These are phyloP conservation scores for Neolamprologus sp. DNA, from an alignment of 2,113 vertebrate genomes.

Conservation along the genomic window DNA sequence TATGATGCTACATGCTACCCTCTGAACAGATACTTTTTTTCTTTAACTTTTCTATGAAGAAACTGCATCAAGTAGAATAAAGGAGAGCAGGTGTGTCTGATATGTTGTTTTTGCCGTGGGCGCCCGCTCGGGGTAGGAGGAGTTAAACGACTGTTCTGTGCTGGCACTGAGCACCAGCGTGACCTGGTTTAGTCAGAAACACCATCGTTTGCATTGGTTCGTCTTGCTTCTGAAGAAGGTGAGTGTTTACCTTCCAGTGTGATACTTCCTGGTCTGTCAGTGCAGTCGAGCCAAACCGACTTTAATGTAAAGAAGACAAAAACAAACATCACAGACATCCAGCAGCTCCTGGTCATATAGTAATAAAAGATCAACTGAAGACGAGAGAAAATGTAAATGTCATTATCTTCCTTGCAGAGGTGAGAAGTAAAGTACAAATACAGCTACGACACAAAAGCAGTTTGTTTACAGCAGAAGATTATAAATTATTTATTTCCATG, in stretches of 20 bases:
- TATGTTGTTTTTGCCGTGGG: fast-evolving
- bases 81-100: neutral
- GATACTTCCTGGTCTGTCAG: fast-evolving
- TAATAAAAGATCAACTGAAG: neutral
- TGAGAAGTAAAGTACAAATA: neutral
- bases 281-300: fast-evolving
- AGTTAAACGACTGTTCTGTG: fast-evolving
- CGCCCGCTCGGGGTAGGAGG: fast-evolving
- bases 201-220: neutral
- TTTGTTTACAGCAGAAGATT: fast-evolving
- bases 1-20: neutral
- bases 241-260: fast-evolving
- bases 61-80: fast-evolving
- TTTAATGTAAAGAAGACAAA: neutral
- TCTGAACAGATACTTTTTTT: fast-evolving
- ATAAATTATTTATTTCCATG: neutral
- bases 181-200: neutral
- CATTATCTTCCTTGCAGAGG: neutral
- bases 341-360: neutral
- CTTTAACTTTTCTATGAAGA: neutral
- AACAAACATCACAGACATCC: fast-evolving
- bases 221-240: neutral
- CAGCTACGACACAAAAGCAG: fast-evolving
- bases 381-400: fast-evolving
- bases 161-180: fast-evolving